These are phyloP conservation scores for Burhinus oedicnemus DNA, from an alignment of 2,113 vertebrate genomes.

Conservation along the genomic window DNA sequence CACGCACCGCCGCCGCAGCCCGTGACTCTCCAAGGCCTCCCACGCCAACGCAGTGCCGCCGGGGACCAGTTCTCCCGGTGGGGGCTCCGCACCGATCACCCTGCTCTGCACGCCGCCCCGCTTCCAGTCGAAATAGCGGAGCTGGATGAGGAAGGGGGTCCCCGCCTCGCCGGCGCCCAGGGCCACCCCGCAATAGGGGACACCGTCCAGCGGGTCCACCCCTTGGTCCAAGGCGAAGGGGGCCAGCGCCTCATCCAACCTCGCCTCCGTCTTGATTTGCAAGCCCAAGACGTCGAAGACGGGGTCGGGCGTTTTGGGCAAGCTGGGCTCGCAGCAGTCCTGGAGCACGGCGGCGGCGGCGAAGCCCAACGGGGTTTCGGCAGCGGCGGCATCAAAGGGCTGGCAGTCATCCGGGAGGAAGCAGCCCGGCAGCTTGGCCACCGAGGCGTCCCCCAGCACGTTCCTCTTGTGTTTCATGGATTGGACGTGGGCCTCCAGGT, in stretches of 20 bases:
- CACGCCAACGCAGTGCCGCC: rapidly evolving
- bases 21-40: not conserved
- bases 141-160: not conserved
- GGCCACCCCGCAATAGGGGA: not conserved
- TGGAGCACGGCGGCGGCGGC: rapidly evolving
- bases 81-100: not conserved
- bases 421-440: not conserved
- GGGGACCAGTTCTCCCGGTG: not conserved
- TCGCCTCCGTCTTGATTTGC: not conserved
- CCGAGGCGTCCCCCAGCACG: not conserved
- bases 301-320: not conserved
- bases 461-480: not conserved
- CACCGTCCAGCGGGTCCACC: not conserved
- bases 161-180: not conserved
- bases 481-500: not conserved
- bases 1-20: not conserved
- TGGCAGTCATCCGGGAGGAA: not conserved
- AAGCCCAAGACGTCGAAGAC: not conserved
- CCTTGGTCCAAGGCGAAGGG: not conserved
- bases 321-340: not conserved
- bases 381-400: too few species aligned
- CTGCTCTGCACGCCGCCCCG: not conserved
- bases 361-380: not conserved
- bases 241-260: not conserved
- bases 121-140: not conserved